These are phyloP conservation scores for Osmerus mordax DNA, from an alignment of 2,113 vertebrate species.

Conservation along the genomic window DNA sequence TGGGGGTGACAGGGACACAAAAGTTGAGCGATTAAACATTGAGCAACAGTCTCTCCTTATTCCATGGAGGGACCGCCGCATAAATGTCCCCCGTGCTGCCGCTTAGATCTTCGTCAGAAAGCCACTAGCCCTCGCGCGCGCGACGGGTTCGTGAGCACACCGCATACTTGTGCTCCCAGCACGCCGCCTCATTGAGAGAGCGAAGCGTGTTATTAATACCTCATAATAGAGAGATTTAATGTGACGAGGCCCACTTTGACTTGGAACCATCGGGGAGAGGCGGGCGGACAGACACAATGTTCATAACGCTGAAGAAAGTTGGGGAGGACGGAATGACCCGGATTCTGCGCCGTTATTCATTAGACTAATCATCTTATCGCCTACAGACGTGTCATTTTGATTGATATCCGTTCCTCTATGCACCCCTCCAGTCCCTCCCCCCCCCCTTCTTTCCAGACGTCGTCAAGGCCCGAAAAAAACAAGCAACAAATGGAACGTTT, in stretches of 20 bases:
- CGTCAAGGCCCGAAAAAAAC: too few species aligned
- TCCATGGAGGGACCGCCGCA: slow-evolving; percentile 44
- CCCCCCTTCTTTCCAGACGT: too few species aligned
- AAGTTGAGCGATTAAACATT: slow-evolving; percentile 44
- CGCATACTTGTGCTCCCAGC: slow-evolving; percentile 39
- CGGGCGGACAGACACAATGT: slow-evolving; percentile 3
- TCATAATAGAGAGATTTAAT: slow-evolving; percentile 46
- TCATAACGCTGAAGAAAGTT: slow-evolving; percentile 13
- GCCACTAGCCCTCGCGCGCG: slow-evolving; percentile 21
- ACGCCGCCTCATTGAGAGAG: slow-evolving; percentile 10
- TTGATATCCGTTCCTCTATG: too few species aligned
- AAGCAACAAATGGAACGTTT: too few species aligned
- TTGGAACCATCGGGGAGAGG: slow-evolving; percentile 32
- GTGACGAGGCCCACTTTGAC: slow-evolving; percentile 39
- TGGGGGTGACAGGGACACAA: too few species aligned
- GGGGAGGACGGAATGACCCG: slow-evolving; percentile 12
- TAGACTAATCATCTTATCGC: slow-evolving; percentile 63
- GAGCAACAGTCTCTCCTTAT: slow-evolving; percentile 32
- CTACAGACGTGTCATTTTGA: slow-evolving; percentile 36
- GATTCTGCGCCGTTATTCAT: slow-evolving; percentile 56
- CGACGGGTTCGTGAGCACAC: slow-evolving; percentile 32
- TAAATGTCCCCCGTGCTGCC: slow-evolving; percentile 56
- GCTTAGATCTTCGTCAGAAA: slow-evolving; percentile 44
- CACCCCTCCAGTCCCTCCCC: too few species aligned
- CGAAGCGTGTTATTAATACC: slow-evolving; percentile 50